Evolutionary conservation across 2,797 vertebrate genomes (phyloP), one percentile per base, ranked within the genome.

Genomic region (Ptychadena robeensis): DNA sequence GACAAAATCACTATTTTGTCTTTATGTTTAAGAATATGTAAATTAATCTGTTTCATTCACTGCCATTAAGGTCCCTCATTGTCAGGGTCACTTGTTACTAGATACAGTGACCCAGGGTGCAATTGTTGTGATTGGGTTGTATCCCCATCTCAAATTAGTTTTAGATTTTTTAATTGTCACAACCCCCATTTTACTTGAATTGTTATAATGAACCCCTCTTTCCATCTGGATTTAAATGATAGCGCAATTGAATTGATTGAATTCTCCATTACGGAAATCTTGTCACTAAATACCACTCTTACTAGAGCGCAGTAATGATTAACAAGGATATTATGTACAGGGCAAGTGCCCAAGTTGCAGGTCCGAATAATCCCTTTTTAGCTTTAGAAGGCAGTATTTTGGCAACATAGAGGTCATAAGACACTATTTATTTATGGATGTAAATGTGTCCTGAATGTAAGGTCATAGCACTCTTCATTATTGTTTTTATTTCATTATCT

Each of bases 241-340:
- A 78, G 35, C 2, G 12, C 22, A 28, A 35, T n/a, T 28, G 5
- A 31, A 80, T 69, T 18, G 18, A 35, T 27, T 22, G 22, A 34
- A 31, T n/a, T 14, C 15, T 59, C 44, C 10, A n/a, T 37, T 14
- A 59, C 28, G n/a, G 67, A 80, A 70, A 57, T 63, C 53, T 28
- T 48, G 67, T 34, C 40, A 48, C 64, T 44, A 78, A 78, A 66
- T 48, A 78, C 30, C 31, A 40, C 27, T n/a, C 48, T 44, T 44
- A 53, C 34, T 35, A 48, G 63, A 67, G 65, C 67, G 63, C 22
- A 22, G 38, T 34, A 64, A 53, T 53, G 44, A 77, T 67, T 76
- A 76, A 76, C 73, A 76, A 64, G 74, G 74, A 77, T 77, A 77
- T 77, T 79, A 79, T 68, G 76, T 68, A 57, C 76, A 68, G 65